Conservation (phyloP, 2,113 vertebrate species). For the Podarcis muralis region DNA sequence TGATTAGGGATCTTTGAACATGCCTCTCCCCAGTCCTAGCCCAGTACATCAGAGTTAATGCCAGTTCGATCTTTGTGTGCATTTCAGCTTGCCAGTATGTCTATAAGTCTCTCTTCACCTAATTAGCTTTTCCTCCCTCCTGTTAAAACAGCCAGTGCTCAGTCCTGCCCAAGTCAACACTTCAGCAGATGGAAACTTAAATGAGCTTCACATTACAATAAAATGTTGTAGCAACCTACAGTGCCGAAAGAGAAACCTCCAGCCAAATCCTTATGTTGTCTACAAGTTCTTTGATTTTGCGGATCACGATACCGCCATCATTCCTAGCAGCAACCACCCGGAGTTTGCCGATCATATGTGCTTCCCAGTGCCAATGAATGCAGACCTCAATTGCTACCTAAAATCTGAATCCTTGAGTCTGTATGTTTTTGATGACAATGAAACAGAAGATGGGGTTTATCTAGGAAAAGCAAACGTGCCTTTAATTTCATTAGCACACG, state of each 20-base stretch:
- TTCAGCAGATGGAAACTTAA: constrained; percentile 71
- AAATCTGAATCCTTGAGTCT: constrained; percentile 78
- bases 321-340: constrained; percentile 77
- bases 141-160: constrained; percentile 63
- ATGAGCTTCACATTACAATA: constrained; percentile 82
- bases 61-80: neutral
- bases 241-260: constrained; percentile 51
- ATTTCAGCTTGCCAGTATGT: too few relatives aligned
- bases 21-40: neutral
- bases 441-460: constrained; percentile 79
- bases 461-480: constrained; percentile 86
- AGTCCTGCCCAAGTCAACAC: constrained; percentile 56
- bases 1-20: neutral
- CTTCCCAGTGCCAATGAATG: constrained; percentile 82
- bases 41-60: neutral
- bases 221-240: constrained; percentile 78
- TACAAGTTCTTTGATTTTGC: constrained; percentile 89
- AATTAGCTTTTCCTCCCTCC: constrained; percentile 56
- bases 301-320: constrained; percentile 84
- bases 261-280: constrained; percentile 86
- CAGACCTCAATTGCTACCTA: constrained; percentile 83
- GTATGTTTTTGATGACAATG: constrained; percentile 87
- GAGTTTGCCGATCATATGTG: constrained; percentile 80
- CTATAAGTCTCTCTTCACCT: neutral
- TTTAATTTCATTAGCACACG: constrained; percentile 81